Conservation (phyloP, 2,113 vertebrate genomes). For the Hemiscyllium ocellatum region DNA sequence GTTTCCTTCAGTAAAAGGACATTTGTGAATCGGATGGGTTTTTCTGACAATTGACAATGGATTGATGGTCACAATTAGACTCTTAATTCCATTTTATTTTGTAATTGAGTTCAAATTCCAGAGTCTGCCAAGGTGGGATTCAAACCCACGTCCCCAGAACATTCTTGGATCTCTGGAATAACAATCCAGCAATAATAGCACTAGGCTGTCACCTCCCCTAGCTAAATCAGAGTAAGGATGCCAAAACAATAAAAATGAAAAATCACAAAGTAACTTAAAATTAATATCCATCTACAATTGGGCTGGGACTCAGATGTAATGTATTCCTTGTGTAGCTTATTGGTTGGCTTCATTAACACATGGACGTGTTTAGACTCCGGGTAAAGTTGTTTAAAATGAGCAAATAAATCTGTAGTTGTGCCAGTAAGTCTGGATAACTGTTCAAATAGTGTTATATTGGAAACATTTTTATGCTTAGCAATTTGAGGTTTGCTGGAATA, state of each 20-base stretch:
- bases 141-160: no score
- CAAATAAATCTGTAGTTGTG: not conserved
- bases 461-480: not conserved
- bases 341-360: not conserved
- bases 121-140: no score
- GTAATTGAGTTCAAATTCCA: no score
- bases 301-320: not conserved
- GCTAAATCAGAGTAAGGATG: not conserved
- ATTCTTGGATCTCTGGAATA: no score
- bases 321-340: not conserved
- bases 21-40: no score
- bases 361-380: not conserved
- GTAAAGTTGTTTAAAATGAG: not conserved
- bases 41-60: no score
- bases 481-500: not conserved
- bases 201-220: no score
- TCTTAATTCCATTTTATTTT: no score
- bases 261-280: not conserved
- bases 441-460: not conserved
- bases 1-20: no score
- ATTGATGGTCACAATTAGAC: no score
- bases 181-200: no score
- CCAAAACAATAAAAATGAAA: not conserved
- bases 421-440: not conserved
- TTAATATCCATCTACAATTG: not conserved